Percentiles rank a stretch among this genome's conserved stretches.
Conservation (phyloP, 2,113 vertebrate genomes). For the Hipposideros armiger region DNA sequence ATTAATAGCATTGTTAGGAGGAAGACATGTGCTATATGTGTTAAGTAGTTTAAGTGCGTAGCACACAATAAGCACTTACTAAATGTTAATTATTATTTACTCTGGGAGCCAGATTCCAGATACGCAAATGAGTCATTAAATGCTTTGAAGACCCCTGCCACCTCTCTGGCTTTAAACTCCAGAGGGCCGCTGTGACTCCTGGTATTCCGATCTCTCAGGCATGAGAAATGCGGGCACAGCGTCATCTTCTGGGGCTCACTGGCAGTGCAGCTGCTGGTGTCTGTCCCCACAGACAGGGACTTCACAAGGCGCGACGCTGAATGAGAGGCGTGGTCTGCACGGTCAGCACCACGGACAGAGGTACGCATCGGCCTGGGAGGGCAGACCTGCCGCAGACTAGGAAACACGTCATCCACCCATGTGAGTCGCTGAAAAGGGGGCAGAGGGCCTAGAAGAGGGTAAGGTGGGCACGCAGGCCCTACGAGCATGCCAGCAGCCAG, state of each 20-base stretch:
- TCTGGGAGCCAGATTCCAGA: background rate
- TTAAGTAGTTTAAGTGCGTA: background rate
- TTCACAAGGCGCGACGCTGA: background rate
- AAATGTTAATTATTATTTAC: background rate
- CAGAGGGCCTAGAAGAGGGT: fast-evolving
- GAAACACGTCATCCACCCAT: too few relatives aligned
- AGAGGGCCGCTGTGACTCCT: background rate
- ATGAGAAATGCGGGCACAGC: background rate
- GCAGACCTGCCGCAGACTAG: fast-evolving
- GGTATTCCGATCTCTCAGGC: too few relatives aligned
- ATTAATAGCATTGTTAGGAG: background rate
- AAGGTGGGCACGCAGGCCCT: background rate
- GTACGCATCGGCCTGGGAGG: fast-evolving
- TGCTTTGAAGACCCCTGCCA: background rate
- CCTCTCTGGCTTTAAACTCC: too few relatives aligned
- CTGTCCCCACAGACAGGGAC: background rate
- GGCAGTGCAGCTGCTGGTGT: background rate
- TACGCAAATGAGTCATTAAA: background rate
- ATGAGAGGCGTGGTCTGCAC: background rate
- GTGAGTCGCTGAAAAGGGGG: background rate
- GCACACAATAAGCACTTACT: background rate
- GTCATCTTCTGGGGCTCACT: background rate
- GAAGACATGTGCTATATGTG: background rate
- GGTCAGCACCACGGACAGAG: background rate
- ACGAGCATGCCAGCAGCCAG: background rate